Percentiles rank a stretch among this genome's conserved stretches.
phyloP scores from a whole-genome alignment of 2,888 invertebrate genomes.

The Acronicta alni region DNA sequence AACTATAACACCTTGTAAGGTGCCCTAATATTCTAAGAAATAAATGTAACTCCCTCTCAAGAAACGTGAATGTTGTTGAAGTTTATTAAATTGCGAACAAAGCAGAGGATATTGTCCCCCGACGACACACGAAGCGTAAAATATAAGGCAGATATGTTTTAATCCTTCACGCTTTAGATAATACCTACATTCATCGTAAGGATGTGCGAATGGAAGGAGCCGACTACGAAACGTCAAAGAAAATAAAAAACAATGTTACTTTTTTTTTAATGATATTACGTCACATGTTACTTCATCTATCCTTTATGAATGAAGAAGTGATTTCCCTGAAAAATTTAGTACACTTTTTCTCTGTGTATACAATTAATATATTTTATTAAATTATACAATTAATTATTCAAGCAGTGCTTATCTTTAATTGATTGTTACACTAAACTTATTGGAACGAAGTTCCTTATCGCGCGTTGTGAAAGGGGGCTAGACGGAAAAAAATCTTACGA shows the following conservation, averaged over 20 bases:
- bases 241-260: neutral
- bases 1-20: neutral
- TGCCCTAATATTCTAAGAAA: neutral
- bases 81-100: slow-evolving; percentile 72
- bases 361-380: no score
- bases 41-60: slow-evolving; percentile 19
- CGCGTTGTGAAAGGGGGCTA: no score
- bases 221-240: slow-evolving; percentile 14
- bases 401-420: no score
- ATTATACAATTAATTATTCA: no score
- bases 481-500: no score
- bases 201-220: slow-evolving; percentile 52
- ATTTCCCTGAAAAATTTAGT: slow-evolving; percentile 14
- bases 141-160: slow-evolving; percentile 70
- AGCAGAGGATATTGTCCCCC: slow-evolving; percentile 45
- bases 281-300: no score
- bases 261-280: no score
- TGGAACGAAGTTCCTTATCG: no score
- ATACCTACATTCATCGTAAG: slow-evolving; percentile 44
- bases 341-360: no score
- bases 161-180: slow-evolving; percentile 73
- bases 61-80: slow-evolving; percentile 37
- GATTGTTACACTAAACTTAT: no score
- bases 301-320: no score
- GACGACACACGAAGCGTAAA: slow-evolving; percentile 60